These are phyloP conservation scores for Gopherus evgoodei DNA, from an alignment of 2,113 vertebrate genomes.

Conservation along the genomic window DNA sequence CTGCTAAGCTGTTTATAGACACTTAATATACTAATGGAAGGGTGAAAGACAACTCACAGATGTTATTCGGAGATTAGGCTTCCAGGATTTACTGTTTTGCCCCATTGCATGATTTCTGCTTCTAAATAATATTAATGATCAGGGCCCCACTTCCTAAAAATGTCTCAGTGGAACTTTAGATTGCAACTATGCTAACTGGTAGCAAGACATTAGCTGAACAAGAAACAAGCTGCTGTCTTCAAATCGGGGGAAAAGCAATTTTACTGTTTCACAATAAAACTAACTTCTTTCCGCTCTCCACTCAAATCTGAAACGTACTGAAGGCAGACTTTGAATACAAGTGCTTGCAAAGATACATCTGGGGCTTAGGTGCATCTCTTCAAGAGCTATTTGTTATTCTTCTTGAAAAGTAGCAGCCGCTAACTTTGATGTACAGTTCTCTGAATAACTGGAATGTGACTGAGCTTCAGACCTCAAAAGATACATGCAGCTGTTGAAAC, in stretches of 20 bases:
- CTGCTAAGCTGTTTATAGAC: not conserved
- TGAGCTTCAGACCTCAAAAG: constrained; percentile 3
- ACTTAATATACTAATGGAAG: not conserved
- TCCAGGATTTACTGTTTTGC: not conserved
- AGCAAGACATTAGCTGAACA: not conserved
- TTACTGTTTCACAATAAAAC: not conserved
- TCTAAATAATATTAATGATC: not conserved
- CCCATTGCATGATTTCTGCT: not conserved
- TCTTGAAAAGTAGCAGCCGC: constrained; percentile 48
- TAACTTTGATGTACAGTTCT: constrained; percentile 43
- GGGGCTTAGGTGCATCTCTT: not conserved
- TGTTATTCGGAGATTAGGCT: not conserved
- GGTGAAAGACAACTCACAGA: not conserved
- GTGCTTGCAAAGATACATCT: constrained; percentile 13
- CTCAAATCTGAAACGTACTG: constrained; percentile 4
- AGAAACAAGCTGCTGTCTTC: not conserved
- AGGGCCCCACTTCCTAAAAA: not conserved
- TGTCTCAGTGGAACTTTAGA: not conserved
- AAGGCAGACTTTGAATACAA: not conserved
- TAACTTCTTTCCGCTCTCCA: not conserved
- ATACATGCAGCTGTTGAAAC: constrained; percentile 2
- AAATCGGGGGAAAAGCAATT: not conserved
- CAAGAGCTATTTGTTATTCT: not conserved
- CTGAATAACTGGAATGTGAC: not conserved
- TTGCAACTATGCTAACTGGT: not conserved